Percentiles rank a stretch among this genome's conserved stretches.
These are phyloP conservation scores for Oryzias sinensis DNA, from an alignment of 2,797 vertebrate species.

Conservation along the genomic window DNA sequence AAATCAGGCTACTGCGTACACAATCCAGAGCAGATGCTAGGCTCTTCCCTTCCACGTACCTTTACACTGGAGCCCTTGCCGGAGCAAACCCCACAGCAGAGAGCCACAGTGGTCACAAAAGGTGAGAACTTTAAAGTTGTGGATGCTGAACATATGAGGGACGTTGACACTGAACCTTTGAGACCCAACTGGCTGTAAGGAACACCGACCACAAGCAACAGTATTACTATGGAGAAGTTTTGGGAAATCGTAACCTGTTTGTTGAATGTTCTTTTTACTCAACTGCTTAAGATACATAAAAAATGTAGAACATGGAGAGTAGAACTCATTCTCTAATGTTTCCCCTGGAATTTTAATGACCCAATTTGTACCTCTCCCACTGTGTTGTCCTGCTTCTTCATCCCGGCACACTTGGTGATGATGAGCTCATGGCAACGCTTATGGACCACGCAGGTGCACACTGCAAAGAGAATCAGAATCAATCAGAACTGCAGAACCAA, in stretches of 20 bases:
- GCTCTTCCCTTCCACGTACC: no score
- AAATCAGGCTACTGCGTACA: not conserved
- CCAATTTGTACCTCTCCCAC: slow-evolving; percentile 77
- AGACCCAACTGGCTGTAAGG: slow-evolving; percentile 72
- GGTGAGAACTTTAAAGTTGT: slow-evolving; percentile 92
- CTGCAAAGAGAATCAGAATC: no score
- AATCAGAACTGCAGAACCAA: no score
- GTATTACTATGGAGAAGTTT: no score
- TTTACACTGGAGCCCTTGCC: slow-evolving; percentile 62
- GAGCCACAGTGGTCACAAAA: slow-evolving; percentile 79
- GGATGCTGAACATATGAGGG: slow-evolving; percentile 95
- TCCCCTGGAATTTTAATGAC: no score
- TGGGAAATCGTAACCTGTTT: no score
- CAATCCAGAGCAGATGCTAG: no score
- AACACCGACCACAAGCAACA: no score
- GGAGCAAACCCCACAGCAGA: slow-evolving; percentile 92
- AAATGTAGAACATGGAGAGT: no score
- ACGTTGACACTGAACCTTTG: slow-evolving; percentile 97
- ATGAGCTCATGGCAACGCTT: slow-evolving; percentile 96
- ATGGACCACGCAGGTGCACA: slow-evolving; percentile 81
- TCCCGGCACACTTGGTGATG: slow-evolving; percentile 94
- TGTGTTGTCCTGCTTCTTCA: slow-evolving; percentile 92
- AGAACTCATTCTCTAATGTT: no score
- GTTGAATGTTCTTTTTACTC: no score
- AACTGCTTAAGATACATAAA: no score